Percentiles rank a stretch among this genome's conserved stretches.
These are phyloP conservation scores for Lates japonicus DNA, from an alignment of 2,797 vertebrate species.

Conservation along the genomic window DNA sequence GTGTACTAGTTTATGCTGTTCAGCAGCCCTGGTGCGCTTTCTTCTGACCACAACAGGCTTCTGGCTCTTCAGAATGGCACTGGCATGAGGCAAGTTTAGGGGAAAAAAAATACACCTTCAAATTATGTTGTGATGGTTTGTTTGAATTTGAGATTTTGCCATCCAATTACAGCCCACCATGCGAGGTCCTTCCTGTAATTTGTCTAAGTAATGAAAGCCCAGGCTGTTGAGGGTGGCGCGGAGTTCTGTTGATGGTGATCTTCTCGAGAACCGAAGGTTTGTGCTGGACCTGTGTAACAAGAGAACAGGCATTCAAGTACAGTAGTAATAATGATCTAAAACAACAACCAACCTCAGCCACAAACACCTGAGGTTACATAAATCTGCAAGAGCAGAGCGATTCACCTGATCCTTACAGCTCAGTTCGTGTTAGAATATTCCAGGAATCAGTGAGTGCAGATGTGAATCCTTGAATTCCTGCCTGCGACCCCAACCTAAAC, in stretches of 20 bases:
- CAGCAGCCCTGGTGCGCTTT: slow-evolving; percentile 91
- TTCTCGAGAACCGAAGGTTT: slow-evolving; percentile 89
- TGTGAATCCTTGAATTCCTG: background rate
- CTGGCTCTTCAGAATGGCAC: slow-evolving; percentile 94
- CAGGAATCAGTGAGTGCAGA: background rate
- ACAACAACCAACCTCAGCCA: background rate
- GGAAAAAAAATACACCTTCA: background rate
- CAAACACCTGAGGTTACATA: background rate
- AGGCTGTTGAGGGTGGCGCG: slow-evolving; percentile 92
- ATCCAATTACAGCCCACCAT: slow-evolving; percentile 84
- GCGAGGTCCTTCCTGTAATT: slow-evolving; percentile 94
- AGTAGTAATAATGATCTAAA: background rate
- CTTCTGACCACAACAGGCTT: slow-evolving; percentile 95
- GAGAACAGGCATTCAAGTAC: background rate
- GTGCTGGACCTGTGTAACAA: slow-evolving; percentile 85
- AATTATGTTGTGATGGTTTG: background rate
- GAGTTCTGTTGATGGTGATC: slow-evolving; percentile 94
- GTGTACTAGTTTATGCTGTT: slow-evolving; percentile 87
- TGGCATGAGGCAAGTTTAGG: slow-evolving; percentile 92
- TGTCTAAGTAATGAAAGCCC: too few relatives aligned
- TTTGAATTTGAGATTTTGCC: background rate
- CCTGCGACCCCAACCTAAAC: background rate
- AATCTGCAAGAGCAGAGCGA: background rate
- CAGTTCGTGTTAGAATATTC: background rate
- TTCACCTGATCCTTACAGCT: background rate